Conservation (phyloP, 2,888 invertebrate species). For the Nezara viridula region DNA sequence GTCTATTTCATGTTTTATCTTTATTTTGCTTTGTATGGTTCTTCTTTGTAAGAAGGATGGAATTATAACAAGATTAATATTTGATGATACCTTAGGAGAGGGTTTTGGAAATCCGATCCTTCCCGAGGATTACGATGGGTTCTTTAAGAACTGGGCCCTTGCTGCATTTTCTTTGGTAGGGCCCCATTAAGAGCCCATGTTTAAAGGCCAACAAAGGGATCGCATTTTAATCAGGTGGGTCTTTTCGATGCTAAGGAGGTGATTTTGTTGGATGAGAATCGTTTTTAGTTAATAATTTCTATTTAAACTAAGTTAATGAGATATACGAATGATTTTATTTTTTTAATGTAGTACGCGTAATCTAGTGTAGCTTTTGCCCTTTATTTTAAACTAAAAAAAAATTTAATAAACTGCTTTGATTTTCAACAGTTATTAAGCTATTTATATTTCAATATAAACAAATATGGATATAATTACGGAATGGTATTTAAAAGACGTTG, state of each 20-base stretch:
- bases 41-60: not conserved
- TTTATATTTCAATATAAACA: no score
- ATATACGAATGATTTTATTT: no score
- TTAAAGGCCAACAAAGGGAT: not conserved
- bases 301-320: not conserved
- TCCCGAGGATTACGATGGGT: not conserved
- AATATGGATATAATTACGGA: no score
- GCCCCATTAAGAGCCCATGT: not conserved
- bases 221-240: conserved; percentile 3
- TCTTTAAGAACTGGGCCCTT: not conserved
- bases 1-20: not conserved
- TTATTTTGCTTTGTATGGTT: not conserved
- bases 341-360: no score
- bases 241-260: not conserved
- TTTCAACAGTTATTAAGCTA: no score
- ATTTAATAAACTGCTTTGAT: no score
- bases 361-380: no score
- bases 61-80: not conserved
- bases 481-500: not conserved
- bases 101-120: not conserved
- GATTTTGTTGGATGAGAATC: not conserved
- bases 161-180: not conserved
- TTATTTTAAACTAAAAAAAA: no score
- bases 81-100: not conserved
- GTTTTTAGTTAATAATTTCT: not conserved